Evolutionary conservation across 2,113 vertebrate genomes (phyloP).

Genomic region (Lasiurus cinereus): DNA sequence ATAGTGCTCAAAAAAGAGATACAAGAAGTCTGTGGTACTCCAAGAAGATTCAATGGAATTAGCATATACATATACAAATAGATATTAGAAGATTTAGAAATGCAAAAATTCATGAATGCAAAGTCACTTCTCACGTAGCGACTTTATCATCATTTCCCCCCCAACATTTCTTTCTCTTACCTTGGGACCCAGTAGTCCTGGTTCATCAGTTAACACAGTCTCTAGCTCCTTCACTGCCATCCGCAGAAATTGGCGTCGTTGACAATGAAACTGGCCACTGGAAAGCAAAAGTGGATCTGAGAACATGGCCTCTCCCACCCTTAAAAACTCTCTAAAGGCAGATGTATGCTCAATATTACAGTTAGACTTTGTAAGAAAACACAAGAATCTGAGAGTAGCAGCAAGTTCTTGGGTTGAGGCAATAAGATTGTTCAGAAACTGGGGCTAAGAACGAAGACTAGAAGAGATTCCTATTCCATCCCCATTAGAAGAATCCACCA

Average conservation of each 20-base stretch:
- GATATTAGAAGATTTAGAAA: slow-evolving; percentile 40
- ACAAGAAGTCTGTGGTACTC: background rate
- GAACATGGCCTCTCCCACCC: background rate
- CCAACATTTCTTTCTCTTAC: slow-evolving; percentile 76
- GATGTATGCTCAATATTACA: background rate
- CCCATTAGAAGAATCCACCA: background rate
- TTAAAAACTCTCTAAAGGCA: background rate
- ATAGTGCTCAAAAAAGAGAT: background rate
- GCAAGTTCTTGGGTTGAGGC: background rate
- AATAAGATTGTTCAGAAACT: background rate
- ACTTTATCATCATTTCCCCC: background rate
- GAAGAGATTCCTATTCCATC: background rate
- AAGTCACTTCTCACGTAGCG: background rate
- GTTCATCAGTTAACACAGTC: slow-evolving; percentile 92
- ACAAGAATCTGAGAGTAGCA: background rate
- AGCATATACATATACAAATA: background rate
- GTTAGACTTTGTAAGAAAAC: slow-evolving; percentile 35
- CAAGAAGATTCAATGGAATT: slow-evolving; percentile 23
- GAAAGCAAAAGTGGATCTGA: slow-evolving; percentile 35
- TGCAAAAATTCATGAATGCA: background rate
- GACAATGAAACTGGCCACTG: slow-evolving; percentile 93
- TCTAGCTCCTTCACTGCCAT: slow-evolving; percentile 91
- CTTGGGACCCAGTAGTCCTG: slow-evolving; percentile 96
- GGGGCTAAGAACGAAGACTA: background rate
- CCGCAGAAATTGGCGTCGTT: slow-evolving; percentile 91